A percentile compares a stretch with the other conserved stretches of the same genome.
Evolutionary conservation across 2,888 invertebrate species (phyloP).

Genomic region (Lithophane semibrunnea): DNA sequence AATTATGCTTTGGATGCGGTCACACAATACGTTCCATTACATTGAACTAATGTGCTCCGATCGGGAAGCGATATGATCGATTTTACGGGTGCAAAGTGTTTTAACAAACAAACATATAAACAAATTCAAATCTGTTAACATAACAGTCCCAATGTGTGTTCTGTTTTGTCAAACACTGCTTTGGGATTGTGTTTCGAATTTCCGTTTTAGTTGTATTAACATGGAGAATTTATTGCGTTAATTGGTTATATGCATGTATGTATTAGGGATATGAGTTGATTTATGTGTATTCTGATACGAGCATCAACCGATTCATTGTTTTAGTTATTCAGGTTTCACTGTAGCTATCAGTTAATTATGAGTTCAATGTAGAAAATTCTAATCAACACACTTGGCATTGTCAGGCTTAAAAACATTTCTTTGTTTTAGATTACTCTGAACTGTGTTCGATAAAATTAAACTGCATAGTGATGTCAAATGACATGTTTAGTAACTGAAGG

Average conservation of each 20-base stretch:
- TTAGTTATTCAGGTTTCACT: not conserved
- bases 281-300: not conserved
- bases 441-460: not conserved
- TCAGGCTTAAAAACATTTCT: not conserved
- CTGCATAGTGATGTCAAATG: constrained; percentile 1
- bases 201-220: constrained; percentile 27
- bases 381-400: not conserved
- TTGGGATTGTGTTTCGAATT: constrained; percentile 27
- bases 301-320: not conserved
- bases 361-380: not conserved
- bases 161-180: constrained; percentile 53
- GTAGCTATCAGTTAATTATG: not conserved
- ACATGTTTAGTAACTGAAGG: not conserved
- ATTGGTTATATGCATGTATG: constrained; percentile 12
- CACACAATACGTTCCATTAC: constrained; percentile 81
- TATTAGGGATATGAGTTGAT: not conserved
- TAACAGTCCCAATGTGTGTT: constrained; percentile 31
- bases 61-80: constrained; percentile 58
- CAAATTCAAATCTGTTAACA: constrained; percentile 51
- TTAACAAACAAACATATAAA: constrained; percentile 55
- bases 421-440: not conserved
- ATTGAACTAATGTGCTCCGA: constrained; percentile 76
- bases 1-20: constrained; percentile 78
- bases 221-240: constrained; percentile 21
- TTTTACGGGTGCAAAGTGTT: constrained; percentile 56